Percentiles rank a stretch among this genome's conserved stretches.
Conservation (phyloP, 2,113 vertebrate species). For the Cochlearius cochlearius region DNA sequence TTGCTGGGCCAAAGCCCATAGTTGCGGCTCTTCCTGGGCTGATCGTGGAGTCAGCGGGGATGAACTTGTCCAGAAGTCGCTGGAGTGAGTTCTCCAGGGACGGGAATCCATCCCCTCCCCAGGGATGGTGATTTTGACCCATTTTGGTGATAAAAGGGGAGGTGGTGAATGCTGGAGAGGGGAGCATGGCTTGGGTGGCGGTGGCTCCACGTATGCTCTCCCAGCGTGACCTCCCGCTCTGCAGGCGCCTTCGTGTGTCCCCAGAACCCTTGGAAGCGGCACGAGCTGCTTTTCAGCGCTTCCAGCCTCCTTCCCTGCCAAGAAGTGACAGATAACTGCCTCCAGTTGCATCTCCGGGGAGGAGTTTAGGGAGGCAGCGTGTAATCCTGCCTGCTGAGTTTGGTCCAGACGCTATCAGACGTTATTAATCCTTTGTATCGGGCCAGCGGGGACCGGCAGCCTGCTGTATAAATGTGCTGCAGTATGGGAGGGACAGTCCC, state of each 20-base stretch:
- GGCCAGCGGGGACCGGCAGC: neutral
- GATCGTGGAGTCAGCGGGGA: rapidly evolving
- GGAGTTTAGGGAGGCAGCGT: neutral
- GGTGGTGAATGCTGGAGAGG: neutral
- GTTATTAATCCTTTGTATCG: neutral
- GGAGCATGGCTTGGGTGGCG: neutral
- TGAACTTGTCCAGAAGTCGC: neutral
- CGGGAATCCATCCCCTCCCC: neutral
- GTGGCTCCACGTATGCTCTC: neutral
- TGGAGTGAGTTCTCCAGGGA: neutral
- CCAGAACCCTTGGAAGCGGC: neutral
- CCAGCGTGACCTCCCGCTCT: neutral
- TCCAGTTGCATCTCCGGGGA: neutral
- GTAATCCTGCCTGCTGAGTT: conserved; percentile 17
- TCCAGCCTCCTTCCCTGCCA: neutral
- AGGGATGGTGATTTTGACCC: neutral
- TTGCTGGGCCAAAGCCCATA: neutral
- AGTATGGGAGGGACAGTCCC: neutral
- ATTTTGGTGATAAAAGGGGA: neutral
- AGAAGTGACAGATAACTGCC: neutral
- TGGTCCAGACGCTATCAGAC: neutral
- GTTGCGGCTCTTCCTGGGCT: neutral
- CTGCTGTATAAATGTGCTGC: neutral
- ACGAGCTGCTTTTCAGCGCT: neutral
- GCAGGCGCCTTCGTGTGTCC: neutral